Percentiles rank a stretch among this genome's conserved stretches.
These are phyloP conservation scores for Oryzias celebensis DNA, from an alignment of 2,113 vertebrate genomes.

Conservation along the genomic window DNA sequence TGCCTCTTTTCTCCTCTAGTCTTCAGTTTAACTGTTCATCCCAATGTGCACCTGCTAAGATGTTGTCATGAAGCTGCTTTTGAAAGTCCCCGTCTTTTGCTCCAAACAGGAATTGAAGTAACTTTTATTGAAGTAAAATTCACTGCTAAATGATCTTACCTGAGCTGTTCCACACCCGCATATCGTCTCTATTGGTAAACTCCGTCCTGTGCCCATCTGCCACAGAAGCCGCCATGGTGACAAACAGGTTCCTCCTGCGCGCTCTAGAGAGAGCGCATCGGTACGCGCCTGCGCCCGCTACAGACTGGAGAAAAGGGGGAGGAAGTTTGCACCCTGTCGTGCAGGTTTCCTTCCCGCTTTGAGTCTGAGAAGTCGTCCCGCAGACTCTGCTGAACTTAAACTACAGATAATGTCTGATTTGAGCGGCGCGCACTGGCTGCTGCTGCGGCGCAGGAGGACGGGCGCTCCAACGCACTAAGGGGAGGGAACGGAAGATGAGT, in stretches of 20 bases:
- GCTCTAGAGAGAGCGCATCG: constrained; percentile 30
- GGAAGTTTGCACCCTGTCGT: background rate
- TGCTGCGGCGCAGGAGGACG: constrained; percentile 18
- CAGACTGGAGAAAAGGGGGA: too few relatives aligned
- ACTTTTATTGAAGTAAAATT: too few relatives aligned
- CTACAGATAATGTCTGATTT: constrained; percentile 2
- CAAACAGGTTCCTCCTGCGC: background rate
- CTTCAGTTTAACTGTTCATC: too few relatives aligned
- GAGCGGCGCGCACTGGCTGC: constrained; percentile 9
- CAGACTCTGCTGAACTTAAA: background rate
- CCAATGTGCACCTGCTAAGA: background rate
- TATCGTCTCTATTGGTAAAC: constrained; percentile 40
- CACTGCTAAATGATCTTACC: constrained; percentile 66
- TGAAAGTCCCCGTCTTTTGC: background rate
- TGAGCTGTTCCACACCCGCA: constrained; percentile 51
- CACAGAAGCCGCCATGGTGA: constrained; percentile 58
- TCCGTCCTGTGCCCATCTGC: constrained; percentile 65
- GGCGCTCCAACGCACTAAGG: constrained; percentile 15
- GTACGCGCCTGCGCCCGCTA: background rate
- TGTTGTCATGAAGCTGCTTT: constrained; percentile 2
- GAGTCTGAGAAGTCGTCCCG: background rate
- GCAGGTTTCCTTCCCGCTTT: background rate
- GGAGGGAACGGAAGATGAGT: constrained; percentile 14
- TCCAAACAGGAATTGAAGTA: too few relatives aligned
- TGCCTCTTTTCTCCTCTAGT: too few relatives aligned